Evolutionary conservation across 1,140 invertebrate species (phyloP).

Genomic region (Amyelois transitella): DNA sequence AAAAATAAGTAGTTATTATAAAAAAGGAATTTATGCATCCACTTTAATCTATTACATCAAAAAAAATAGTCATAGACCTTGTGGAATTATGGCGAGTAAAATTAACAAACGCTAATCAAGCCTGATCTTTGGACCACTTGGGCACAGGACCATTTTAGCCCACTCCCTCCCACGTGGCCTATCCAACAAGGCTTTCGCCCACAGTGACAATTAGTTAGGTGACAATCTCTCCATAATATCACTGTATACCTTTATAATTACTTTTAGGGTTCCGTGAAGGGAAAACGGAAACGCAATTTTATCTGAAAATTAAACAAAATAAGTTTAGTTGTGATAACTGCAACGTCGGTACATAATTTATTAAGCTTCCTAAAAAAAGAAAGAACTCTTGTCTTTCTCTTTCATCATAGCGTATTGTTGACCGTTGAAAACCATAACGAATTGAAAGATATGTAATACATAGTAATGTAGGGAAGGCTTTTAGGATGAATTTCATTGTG

Average conservation of each 20-base stretch:
- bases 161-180: constrained; percentile 12
- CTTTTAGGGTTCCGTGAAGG: not conserved
- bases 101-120: not conserved
- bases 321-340: too few species aligned
- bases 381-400: too few species aligned
- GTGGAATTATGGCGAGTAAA: not conserved
- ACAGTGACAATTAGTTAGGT: constrained; percentile 10
- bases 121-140: not conserved
- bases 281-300: too few species aligned
- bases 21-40: not conserved
- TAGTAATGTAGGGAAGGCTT: too few species aligned
- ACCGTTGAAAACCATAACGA: too few species aligned
- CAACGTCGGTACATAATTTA: too few species aligned
- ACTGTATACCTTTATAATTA: not conserved
- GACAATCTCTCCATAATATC: not conserved
- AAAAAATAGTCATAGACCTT: not conserved
- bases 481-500: too few species aligned
- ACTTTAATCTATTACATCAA: not conserved
- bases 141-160: not conserved
- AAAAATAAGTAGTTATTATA: too few species aligned
- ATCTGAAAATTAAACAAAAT: not conserved
- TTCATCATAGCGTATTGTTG: too few species aligned
- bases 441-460: too few species aligned
- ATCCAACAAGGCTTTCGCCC: constrained; percentile 19
- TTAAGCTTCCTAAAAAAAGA: too few species aligned